These are phyloP conservation scores for Panulirus ornatus DNA, from an alignment of 1,140 invertebrate species.

Conservation along the genomic window DNA sequence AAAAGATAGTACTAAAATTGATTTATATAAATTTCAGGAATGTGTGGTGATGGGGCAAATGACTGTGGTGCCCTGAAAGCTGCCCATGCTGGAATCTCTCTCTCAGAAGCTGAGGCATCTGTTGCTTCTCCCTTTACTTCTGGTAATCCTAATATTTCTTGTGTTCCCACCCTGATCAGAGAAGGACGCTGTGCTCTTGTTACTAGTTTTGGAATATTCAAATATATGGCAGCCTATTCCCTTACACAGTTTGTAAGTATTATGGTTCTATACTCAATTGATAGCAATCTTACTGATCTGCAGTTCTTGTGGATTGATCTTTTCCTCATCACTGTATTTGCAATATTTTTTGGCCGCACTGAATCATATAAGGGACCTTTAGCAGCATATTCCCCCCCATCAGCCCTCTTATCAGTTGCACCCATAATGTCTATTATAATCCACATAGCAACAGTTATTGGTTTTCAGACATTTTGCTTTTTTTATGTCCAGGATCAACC, in stretches of 20 bases:
- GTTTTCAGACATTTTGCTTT: conserved; percentile 79
- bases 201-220: conserved; percentile 97
- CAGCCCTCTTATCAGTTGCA: conserved; percentile 73
- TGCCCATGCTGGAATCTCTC: conserved; percentile 95
- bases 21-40: conserved; percentile 81
- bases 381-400: conserved; percentile 81
- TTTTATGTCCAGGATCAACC: conserved; percentile 79
- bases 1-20: no score
- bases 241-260: conserved; percentile 96
- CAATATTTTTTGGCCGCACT: conserved; percentile 88
- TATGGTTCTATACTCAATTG: conserved; percentile 91
- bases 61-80: conserved; percentile 95
- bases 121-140: conserved; percentile 98
- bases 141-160: conserved; percentile 91
- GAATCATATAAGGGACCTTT: conserved; percentile 83
- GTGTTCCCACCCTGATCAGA: conserved; percentile 86
- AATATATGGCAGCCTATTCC: conserved; percentile 96
- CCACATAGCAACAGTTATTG: conserved; percentile 78
- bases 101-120: conserved; percentile 95
- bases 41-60: conserved; percentile 96
- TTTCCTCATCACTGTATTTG: conserved; percentile 88
- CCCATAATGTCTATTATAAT: conserved; percentile 78
- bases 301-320: conserved; percentile 93
- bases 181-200: conserved; percentile 93
- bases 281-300: conserved; percentile 87